Evolutionary conservation across 64 coral and sea anemone genomes (phyloP).

Genomic region (Hydrozoanthus tunicans): DNA sequence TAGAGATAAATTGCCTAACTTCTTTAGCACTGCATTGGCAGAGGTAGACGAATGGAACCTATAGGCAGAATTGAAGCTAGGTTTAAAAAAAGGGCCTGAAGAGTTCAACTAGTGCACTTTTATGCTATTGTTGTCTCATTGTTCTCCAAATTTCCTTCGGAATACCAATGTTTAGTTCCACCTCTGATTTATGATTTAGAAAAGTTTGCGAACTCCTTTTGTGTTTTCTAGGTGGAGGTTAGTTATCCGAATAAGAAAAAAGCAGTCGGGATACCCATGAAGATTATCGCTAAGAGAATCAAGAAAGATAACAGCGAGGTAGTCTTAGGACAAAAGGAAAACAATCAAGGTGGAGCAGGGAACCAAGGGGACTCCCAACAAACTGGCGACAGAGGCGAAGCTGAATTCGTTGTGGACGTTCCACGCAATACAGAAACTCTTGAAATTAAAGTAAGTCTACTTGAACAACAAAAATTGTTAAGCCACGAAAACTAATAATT

Average conservation of each 20-base stretch:
- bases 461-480: background rate
- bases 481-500: too few species aligned
- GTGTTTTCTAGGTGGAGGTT: slow-evolving; percentile 58
- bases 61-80: too few species aligned
- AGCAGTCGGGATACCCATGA: slow-evolving; percentile 53
- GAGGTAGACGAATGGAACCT: too few species aligned
- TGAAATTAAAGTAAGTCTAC: slow-evolving; percentile 51
- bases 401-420: slow-evolving; percentile 73
- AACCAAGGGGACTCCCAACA: slow-evolving; percentile 1
- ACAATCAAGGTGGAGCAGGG: background rate
- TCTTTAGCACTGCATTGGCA: too few species aligned
- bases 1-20: too few species aligned
- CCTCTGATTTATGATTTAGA: too few species aligned
- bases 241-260: slow-evolving; percentile 68
- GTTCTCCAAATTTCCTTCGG: too few species aligned
- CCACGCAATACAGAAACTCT: slow-evolving; percentile 24
- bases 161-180: background rate
- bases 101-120: too few species aligned
- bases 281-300: slow-evolving; percentile 56
- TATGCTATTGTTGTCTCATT: too few species aligned
- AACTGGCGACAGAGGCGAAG: slow-evolving; percentile 53
- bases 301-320: background rate
- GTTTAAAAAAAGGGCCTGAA: too few species aligned
- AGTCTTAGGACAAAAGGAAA: background rate
- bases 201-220: background rate